Evolutionary conservation across 2,113 vertebrate species (phyloP), one percentile per base, ranked within the genome.

Genomic region (Lampris incognitus): DNA sequence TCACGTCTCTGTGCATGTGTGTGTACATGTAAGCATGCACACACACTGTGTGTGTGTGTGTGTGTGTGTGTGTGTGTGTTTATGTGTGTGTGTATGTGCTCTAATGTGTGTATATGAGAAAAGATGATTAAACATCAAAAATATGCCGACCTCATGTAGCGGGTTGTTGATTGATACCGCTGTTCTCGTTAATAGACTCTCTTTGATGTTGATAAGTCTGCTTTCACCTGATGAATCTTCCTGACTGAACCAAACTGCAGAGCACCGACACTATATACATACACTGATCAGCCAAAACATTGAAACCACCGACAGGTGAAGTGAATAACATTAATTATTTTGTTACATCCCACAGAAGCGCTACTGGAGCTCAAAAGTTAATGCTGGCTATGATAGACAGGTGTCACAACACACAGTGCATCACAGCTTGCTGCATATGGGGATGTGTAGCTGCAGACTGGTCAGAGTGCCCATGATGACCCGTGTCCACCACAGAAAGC

Each of bases 141-240:
- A 55, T 4, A 55, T 5, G 10, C 13, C 11, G 11, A 55, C 52
- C 52, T 55, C 52, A 55, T 55, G 52, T 3, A n/a, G 52, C 13
- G 52, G 52, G n/a, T 11, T 55, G 10, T n/a, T 64, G 24, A 48
- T 49, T 64, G 24, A 48, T 6, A 36, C n/a, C 4, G 13, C 37
- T 9, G 52, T 13, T 55, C n/a, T 55, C 38, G 24, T 39, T 51
- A 65, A 37, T 39, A 9, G 63, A 51, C 63, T 65, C 24, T 37
- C 24, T 51, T 51, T 51, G 46, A 51, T 65, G 63, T 65, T 36
- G n/a, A 65, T 51, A 48, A 65, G 46, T 65, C 44, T 4, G 44
- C 44, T 46, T 7, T 46, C 1, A 8, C 50, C 46, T 38, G 63
- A 37, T 51, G 40, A 44, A 10, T 62, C 11, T 62, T 62, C 52